phyloP scores from a whole-genome alignment of 2,113 vertebrate species.

The Xenopus laevis region DNA sequence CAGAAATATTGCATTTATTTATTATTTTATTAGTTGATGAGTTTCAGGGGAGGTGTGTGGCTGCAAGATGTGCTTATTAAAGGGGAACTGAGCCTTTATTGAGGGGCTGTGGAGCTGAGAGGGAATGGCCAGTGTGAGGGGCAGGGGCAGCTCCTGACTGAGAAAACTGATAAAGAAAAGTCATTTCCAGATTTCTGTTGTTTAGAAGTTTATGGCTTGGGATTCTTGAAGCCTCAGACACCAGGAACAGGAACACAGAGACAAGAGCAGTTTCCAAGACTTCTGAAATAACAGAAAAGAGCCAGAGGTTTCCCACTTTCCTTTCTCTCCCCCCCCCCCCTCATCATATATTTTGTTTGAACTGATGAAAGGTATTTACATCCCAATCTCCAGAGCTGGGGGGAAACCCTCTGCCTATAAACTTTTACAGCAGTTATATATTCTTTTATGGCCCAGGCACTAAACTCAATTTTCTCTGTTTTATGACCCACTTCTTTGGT shows the following conservation, averaged over 20 bases:
- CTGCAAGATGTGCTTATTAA: too few relatives aligned
- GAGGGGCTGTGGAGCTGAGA: too few relatives aligned
- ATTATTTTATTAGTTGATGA: background rate
- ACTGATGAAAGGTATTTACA: constrained; percentile 44
- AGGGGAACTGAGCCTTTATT: too few relatives aligned
- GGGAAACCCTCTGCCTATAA: constrained; percentile 90
- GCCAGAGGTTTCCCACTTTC: constrained; percentile 49
- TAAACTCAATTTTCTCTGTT: constrained; percentile 79
- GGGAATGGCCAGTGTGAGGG: too few relatives aligned
- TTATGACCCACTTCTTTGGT: constrained; percentile 73
- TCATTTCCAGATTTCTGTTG: constrained; percentile 65
- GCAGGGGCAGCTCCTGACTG: too few relatives aligned
- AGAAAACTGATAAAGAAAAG: constrained; percentile 40
- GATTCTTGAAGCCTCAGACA: constrained; percentile 59
- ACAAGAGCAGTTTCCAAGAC: constrained; percentile 54
- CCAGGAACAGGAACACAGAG: constrained; percentile 55
- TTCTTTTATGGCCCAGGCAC: constrained; percentile 93
- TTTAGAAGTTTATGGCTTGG: constrained; percentile 55
- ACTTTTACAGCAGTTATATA: constrained; percentile 99
- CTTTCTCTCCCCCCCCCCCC: too few relatives aligned
- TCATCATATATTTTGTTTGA: constrained; percentile 40
- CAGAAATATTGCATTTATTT: too few relatives aligned
- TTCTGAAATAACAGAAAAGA: constrained; percentile 57
- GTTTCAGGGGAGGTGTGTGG: too few relatives aligned
- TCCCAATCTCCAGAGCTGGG: constrained; percentile 91